Base-by-base conservation (phyloP, 2,113 vertebrate genomes). In the Monarcha castaneiventris region DNA sequence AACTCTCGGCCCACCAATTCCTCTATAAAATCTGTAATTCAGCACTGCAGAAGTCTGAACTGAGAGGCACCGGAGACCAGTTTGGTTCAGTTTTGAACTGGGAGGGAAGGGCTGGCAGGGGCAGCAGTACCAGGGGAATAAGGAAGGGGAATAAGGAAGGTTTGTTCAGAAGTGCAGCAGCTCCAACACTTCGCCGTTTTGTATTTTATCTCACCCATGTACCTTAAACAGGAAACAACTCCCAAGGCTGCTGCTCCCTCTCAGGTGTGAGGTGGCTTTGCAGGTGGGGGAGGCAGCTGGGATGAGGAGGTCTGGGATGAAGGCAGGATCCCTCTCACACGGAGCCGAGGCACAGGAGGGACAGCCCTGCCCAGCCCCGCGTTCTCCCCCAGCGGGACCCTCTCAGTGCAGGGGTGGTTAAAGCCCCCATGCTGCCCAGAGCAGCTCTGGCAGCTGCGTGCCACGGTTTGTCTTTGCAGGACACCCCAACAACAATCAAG, bases 11-110 rank as follows among this genome's bases (percentile, higher is more conserved):
- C 63, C 35, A 7, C 52, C 33, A 71, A 16, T 46, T 30, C 46
- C 35, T 1, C 7, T 12, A 0, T 0, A 8, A 41, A 44, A 29
- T 6, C 59, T 4, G 1, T 1, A 4, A 6, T 2, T 68, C 48
- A 58, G 66, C 82, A 9, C 1, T 30, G 15, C 77, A 19, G 61
- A 29, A 15, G 71, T 5, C 49, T 30, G 13, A 44, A 29, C 37
- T 44, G 73, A 4, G 48, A 20, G 58, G 68, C 18, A 8, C 25
- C 4, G 21, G 71, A 56, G 35, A 33, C 8, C 49, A 14, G 2
- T 3, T 26, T 8, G 20, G 9, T 11, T 62, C 11, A 1, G 18
- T 18, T 39, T 22, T 21, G 52, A 55, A 7, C 1, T 6, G 61
- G 75, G 51, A 58, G 25, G 49, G 79, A 30, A 66, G 61, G 83